Evolutionary conservation across 1,140 invertebrate genomes (phyloP).

Genomic region (Drosophila aff.): DNA sequence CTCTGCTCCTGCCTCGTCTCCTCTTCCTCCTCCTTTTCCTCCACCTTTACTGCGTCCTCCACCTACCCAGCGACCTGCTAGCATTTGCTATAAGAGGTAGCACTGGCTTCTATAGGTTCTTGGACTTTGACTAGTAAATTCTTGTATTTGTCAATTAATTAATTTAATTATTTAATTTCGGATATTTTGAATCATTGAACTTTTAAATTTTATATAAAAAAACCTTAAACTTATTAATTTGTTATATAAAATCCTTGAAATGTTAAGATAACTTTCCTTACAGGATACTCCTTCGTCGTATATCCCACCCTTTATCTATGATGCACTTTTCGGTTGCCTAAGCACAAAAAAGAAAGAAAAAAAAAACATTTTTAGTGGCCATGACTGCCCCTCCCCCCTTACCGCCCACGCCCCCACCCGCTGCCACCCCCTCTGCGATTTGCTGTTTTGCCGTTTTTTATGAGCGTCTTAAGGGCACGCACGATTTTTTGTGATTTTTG

Average conservation of each 20-base stretch:
- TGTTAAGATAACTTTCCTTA: background rate
- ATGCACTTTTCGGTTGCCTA: constrained; percentile 44
- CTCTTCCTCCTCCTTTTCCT: background rate
- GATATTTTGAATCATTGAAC: background rate
- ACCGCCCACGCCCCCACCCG: background rate
- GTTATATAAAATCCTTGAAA: background rate
- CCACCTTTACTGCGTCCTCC: background rate
- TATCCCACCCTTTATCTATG: background rate
- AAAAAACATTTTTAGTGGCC: constrained; percentile 69
- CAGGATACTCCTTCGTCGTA: background rate
- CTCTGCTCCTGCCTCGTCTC: background rate
- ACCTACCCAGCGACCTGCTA: constrained; percentile 31
- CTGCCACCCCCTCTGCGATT: constrained; percentile 36
- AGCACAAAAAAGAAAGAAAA: constrained; percentile 27
- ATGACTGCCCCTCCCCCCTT: constrained; percentile 4
- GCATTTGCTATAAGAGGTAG: constrained; percentile 12
- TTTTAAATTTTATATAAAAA: background rate
- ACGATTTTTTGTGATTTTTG: constrained; percentile 82
- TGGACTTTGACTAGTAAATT: background rate
- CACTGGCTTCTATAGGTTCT: background rate
- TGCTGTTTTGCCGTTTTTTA: constrained; percentile 70
- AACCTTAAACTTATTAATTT: background rate
- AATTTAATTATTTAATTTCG: background rate
- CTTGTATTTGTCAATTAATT: background rate
- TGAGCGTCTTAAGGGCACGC: constrained; percentile 81